Evolutionary conservation across 1,140 invertebrate genomes (phyloP), one percentile per base, ranked within the genome.

Genomic region (Arctopsyche grandis): DNA sequence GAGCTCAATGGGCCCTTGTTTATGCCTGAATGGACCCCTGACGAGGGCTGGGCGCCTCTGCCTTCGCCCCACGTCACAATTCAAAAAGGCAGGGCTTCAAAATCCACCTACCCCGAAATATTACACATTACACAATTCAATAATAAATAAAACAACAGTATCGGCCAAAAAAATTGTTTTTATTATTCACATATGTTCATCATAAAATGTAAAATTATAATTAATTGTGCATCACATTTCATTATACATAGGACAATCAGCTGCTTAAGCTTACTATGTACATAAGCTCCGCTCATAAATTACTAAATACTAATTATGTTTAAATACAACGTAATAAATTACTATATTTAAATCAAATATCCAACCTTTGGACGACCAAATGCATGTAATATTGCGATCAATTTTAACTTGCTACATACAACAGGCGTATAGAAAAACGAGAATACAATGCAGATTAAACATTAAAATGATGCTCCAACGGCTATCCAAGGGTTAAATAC

Each of bases 171-270:
- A 60, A 75, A 56, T 38, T 52, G 1, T 60, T 21, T 60, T 60
- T 60, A 60, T 75, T 56, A 58, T 75, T 73, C 44, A 73, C 69
- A 75, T 52, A 24, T 75, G 24, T 73, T 60, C 70, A 74, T 56
- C 12, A 73, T 69, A 73, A 75, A 52, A 75, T 58, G 52, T 38
- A 38, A 38, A 75, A 58, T 56, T 60, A 75, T 58, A 21, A 75
- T 46, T 52, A 75, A 48, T 75, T 75, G 73, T 75, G 73, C 73
- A 75, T 75, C 73, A 75, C 73, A 75, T 75, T 75, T 38, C 73
- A 75, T 22, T 75, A 60, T 60, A 60, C 56, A 60, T 60, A 60
- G 56, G 16, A 60, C 56, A 60, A 19, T 60, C 16, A 73, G 69
- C 69, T 73, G 69, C 69, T 12, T 46, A 60, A 73, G 69, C 69